Base-by-base conservation (phyloP, 2,888 invertebrate genomes). In the Sepioteuthis lessoniana region DNA sequence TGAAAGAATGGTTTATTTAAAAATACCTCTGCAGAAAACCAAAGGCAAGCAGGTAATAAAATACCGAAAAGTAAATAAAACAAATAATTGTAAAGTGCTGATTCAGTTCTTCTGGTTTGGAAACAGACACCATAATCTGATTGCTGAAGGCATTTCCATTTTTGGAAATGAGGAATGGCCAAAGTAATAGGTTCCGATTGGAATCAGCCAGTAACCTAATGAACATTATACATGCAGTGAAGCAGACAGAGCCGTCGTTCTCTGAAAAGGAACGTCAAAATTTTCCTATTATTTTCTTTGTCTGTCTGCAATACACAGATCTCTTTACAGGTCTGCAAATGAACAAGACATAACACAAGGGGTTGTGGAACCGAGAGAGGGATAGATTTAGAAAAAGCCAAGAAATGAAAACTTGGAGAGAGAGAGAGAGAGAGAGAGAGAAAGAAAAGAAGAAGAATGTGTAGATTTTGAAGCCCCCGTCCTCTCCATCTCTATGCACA, bases 31-130 rank as follows among this genome's bases (percentile, higher is more conserved):
- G n/a, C 13, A 76, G 76, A n/a, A 76, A n/a, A 76, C 76, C 76
- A 76, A 76, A 76, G 76, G 76, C 4, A 76, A 35, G 16, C n/a
- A 76, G n/a, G 76, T n/a, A 76, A 76, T 76, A 76, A 76, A n/a
- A 16, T 35, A n/a, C n/a, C 13, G 0, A n/a, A 10, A 76, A 76
- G 16, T n/a, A 76, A 76, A 76, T 76, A 76, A 76, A 76, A 76
- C 35, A 76, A 76, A 76, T 76, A 76, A n/a, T 76, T 28, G 76
- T 76, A 76, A 76, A 76, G 76, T 35, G 76, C 76, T 76, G 76
- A 76, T 76, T 76, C n/a, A n/a, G 76, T 76, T 76, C 76, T 76
- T n/a, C 76, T 76, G 76, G n/a, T 76, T 76, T 76, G 76, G n/a
- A 76, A 76, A 76, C n/a, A 76, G 76, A 76, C 76, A 76, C 76